Base-by-base conservation (phyloP, 2,888 invertebrate genomes). In the Amiota mariae region DNA sequence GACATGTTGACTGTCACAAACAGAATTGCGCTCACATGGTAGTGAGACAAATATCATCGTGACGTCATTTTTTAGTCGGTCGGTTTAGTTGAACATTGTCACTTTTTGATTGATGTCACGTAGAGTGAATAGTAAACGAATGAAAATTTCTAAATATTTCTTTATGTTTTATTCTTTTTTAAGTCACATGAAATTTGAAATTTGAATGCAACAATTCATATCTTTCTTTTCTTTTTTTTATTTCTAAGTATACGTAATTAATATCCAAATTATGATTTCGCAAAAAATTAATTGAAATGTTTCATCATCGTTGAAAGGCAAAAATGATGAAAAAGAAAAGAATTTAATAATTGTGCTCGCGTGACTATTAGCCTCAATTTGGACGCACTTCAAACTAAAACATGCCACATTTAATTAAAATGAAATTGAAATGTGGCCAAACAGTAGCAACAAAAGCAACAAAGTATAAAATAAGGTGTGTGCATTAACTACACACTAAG, bases 311-410 rank as follows among this genome's bases (percentile, higher is more conserved):
- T 36, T 36, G 4, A 36, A 36, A 36, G 8, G 36, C 36, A 2
- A 36, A 36, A 36, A 6, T 36, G 6, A 36, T 36, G 36, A 70
- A 77, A 59, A 70, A 73, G 68, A 77, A 59, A 70, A 73, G 68
- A 54, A 59, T 20, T 11, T 18, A 59, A 59, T 51, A 48, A 61
- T 48, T 61, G 24, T 20, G 24, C 63, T 20, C 71, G 13, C 49
- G 47, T 61, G 77, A 54, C 72, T 66, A 77, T 79, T 79, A 79
- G 73, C 70, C 79, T 74, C 72, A 71, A 77, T 77, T 74, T 75
- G 61, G 75, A 73, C 72, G 56, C 46, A 72, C 66, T 72, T 56
- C 75, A 61, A 76, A 67, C 76, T 71, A 49, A 49, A 70, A 72
- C 59, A 79, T 77, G 77, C 64, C 70, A 72, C 54, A 59, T 76